These are phyloP conservation scores for Limnephilus rhombicus DNA, from an alignment of 2,888 invertebrate genomes.

Conservation along the genomic window DNA sequence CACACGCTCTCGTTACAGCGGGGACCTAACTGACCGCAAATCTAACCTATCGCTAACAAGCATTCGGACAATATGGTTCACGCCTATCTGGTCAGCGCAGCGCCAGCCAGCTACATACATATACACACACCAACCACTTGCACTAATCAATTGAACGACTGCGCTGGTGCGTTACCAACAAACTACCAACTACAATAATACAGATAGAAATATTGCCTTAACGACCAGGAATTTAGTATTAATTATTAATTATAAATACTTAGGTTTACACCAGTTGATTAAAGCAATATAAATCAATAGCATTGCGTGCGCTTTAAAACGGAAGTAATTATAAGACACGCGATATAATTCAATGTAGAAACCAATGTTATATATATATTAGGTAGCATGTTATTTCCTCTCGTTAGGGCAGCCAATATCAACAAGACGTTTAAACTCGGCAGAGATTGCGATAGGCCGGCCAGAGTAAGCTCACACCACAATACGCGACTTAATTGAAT, in stretches of 20 bases:
- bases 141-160: not conserved
- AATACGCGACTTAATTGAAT: conserved; percentile 19
- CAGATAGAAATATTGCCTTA: not conserved
- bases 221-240: not conserved
- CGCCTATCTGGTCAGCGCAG: not conserved
- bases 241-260: conserved; percentile 13
- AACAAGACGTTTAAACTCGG: not conserved
- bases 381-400: not conserved
- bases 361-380: not conserved
- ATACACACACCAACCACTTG: not conserved
- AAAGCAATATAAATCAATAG: not conserved
- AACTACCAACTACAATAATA: not conserved
- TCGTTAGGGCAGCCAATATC: not conserved
- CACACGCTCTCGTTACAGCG: not conserved
- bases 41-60: conserved; percentile 1
- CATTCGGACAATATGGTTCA: conserved; percentile 1
- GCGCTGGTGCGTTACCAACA: not conserved
- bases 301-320: not conserved
- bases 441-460: not conserved
- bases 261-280: not conserved
- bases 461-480: not conserved
- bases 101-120: not conserved
- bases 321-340: not conserved
- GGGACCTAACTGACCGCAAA: not conserved
- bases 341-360: not conserved